phyloP scores from a whole-genome alignment of 2,888 invertebrate genomes.

The Abrostola tripartita region DNA sequence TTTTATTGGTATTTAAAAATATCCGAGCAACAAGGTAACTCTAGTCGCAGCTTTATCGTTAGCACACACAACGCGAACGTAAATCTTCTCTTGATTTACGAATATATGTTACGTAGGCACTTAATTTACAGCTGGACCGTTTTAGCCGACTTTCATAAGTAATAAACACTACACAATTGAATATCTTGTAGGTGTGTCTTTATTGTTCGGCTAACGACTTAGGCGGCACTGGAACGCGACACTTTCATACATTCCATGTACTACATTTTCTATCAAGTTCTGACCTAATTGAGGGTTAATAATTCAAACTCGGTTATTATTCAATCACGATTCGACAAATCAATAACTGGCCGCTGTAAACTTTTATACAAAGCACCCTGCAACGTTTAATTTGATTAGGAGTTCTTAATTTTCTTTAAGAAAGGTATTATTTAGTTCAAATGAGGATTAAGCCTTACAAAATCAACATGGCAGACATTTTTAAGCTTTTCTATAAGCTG shows the following conservation, averaged over 20 bases:
- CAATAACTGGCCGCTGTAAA: slow-evolving; percentile 1
- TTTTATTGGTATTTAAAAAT: slow-evolving; percentile 52
- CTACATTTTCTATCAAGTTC: not conserved
- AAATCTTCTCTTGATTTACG: slow-evolving; percentile 81
- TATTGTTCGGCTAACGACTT: slow-evolving; percentile 31
- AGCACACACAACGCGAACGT: slow-evolving; percentile 60
- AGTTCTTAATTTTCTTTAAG: not conserved
- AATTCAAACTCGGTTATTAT: slow-evolving; percentile 1
- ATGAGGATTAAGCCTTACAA: too few species aligned
- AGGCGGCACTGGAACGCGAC: slow-evolving; percentile 18
- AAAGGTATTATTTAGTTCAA: not conserved
- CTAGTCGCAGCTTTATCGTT: slow-evolving; percentile 49
- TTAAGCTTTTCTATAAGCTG: too few species aligned
- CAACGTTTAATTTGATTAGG: slow-evolving; percentile 1
- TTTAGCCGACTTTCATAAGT: slow-evolving; percentile 64
- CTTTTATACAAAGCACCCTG: slow-evolving; percentile 1
- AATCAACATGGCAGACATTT: too few species aligned
- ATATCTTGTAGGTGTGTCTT: slow-evolving; percentile 53
- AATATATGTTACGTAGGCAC: slow-evolving; percentile 66
- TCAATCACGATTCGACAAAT: not conserved
- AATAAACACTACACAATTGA: slow-evolving; percentile 55
- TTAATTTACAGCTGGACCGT: slow-evolving; percentile 74
- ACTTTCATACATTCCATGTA: slow-evolving; percentile 11
- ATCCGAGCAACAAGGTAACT: slow-evolving; percentile 56
- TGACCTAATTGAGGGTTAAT: not conserved